These are phyloP conservation scores for Tachycineta bicolor DNA, from an alignment of 2,113 vertebrate genomes.

Conservation along the genomic window DNA sequence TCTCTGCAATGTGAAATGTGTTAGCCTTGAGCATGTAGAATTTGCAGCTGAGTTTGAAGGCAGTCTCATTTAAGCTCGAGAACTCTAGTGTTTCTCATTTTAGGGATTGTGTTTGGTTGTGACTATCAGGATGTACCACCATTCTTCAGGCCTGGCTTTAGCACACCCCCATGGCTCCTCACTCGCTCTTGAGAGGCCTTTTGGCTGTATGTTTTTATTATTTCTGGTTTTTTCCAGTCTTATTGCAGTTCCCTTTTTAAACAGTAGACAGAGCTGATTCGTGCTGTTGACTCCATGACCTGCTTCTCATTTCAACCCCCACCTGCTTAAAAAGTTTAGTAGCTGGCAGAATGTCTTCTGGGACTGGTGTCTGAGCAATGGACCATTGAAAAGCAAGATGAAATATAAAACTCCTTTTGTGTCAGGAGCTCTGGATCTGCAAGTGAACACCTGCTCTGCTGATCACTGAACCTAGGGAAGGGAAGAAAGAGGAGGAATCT, in stretches of 20 bases:
- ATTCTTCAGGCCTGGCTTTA: neutral
- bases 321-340: slow-evolving; percentile 46
- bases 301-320: slow-evolving; percentile 28
- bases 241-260: slow-evolving; percentile 30
- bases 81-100: neutral
- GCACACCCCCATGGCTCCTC: neutral
- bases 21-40: neutral
- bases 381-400: slow-evolving; percentile 37
- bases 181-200: neutral
- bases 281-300: slow-evolving; percentile 34
- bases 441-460: neutral
- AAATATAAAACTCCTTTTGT: slow-evolving; percentile 4
- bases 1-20: neutral
- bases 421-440: neutral
- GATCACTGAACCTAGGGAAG: neutral
- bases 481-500: neutral
- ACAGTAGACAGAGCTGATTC: neutral
- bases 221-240: slow-evolving; percentile 21
- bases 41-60: slow-evolving; percentile 7
- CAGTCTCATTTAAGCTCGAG: neutral
- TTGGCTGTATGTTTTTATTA: slow-evolving; percentile 25
- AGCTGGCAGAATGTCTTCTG: slow-evolving; percentile 15
- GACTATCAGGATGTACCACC: neutral
- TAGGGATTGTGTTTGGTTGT: neutral
- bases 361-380: slow-evolving; percentile 1